Base-by-base conservation (phyloP, 2,888 invertebrate species). In the Amorpha juglandis region DNA sequence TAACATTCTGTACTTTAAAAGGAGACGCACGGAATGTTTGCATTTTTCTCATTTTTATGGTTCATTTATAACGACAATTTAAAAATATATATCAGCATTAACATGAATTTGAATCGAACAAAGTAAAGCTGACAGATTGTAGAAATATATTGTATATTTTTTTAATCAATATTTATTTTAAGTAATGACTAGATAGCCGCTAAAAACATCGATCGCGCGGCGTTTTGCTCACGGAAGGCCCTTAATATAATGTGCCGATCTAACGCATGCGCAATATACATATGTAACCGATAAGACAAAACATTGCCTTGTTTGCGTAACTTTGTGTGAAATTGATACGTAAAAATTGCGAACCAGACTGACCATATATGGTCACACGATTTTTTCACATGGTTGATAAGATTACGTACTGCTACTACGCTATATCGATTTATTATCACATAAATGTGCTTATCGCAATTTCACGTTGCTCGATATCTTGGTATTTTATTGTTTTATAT, bases 321-420 rank as follows among this genome's bases (percentile, higher is more conserved):
- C n/a, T 19, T 35, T 19, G 42, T 58, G 58, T 58, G 68, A 64
- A 48, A 65, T 65, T 69, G 67, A 63, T 63, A 65, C 55, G 52
- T 62, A 68, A 69, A 70, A 69, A 73, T n/a, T 76, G 67, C 74
- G 70, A 66, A 70, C 71, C 72, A 66, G 69, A 72, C 75, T 82
- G 76, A 74, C 87, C 85, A 76, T 84, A 82, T 82, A 80, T 77
- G 86, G 85, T 75, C 74, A 74, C 67, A 70, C 63, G 69, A 74
- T 76, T 75, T 75, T 70, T 70, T 76, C 75, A 65, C 73, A 71
- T 69, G 69, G 62, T 66, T 72, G 84, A 85, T 85, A 81, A 85
- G 80, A 80, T 79, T 72, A 64, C 53, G 67, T 6, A 52, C 14
- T 50, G 50, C 27, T 62, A 66, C 63, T 52, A 70, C 65, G 68